Evolutionary conservation across 2,888 invertebrate genomes (phyloP).

Genomic region (Drosophila pegasa): DNA sequence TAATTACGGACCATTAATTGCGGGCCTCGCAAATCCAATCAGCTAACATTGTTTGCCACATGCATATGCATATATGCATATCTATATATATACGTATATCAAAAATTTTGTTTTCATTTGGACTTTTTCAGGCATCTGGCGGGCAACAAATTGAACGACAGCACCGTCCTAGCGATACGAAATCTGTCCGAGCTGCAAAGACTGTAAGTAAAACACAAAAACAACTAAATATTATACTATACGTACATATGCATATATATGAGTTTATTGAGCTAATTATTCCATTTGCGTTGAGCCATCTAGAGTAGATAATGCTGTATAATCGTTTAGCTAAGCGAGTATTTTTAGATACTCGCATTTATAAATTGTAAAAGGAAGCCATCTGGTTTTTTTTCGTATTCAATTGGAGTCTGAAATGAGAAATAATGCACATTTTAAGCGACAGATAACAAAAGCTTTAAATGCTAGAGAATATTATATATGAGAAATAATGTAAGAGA

Average conservation of each 20-base stretch:
- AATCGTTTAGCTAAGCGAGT: constrained; percentile 23
- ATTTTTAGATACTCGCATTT: constrained; percentile 33
- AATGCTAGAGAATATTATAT: not conserved
- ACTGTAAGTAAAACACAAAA: constrained; percentile 84
- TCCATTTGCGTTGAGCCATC: constrained; percentile 32
- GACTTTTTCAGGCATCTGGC: constrained; percentile 86
- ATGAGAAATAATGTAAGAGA: not conserved
- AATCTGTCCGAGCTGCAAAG: constrained; percentile 85
- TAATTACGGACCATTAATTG: constrained; percentile 58
- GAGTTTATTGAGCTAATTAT: constrained; percentile 20
- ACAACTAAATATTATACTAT: not conserved
- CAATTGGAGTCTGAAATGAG: constrained; percentile 11
- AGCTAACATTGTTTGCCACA: constrained; percentile 48
- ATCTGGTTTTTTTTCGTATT: constrained; percentile 24
- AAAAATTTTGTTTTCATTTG: constrained; percentile 10
- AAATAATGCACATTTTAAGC: constrained; percentile 8
- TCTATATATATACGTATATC: not conserved
- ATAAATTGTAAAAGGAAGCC: constrained; percentile 20
- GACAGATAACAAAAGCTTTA: constrained; percentile 5
- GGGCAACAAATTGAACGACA: constrained; percentile 86
- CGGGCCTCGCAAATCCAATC: constrained; percentile 42
- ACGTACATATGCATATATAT: not conserved
- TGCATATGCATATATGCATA: not conserved
- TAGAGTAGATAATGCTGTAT: constrained; percentile 29
- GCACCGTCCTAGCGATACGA: constrained; percentile 85